Percentiles rank a stretch among this genome's conserved stretches.
Evolutionary conservation across 2,797 vertebrate genomes (phyloP).

Genomic region (Hybognathus amarus): DNA sequence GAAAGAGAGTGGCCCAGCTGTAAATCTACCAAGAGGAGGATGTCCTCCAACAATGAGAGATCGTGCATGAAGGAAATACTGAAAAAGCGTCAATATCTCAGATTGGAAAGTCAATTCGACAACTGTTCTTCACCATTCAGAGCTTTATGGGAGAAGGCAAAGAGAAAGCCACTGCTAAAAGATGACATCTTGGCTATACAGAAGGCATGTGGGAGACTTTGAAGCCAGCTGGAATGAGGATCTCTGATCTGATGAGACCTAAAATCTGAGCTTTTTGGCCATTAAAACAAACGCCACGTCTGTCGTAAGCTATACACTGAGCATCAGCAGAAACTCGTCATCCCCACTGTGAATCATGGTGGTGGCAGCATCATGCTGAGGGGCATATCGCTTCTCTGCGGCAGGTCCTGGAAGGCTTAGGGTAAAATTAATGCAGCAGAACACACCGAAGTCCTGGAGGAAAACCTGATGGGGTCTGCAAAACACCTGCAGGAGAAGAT

Average conservation of each 20-base stretch:
- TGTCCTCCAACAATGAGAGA: not conserved
- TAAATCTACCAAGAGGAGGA: not conserved
- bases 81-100: not conserved
- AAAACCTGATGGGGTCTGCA: not conserved
- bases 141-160: not conserved
- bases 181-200: conserved; percentile 1
- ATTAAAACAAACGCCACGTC: conserved; percentile 21
- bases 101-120: not conserved
- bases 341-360: conserved; percentile 24
- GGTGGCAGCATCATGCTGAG: conserved; percentile 28
- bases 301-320: conserved; percentile 10
- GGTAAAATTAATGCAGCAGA: conserved; percentile 28
- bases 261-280: conserved; percentile 22
- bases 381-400: conserved; percentile 18
- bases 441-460: conserved; percentile 7
- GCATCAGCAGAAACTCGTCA: conserved; percentile 23
- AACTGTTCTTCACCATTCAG: not conserved
- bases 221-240: conserved; percentile 21
- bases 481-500: conserved; percentile 7
- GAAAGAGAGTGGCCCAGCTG: not conserved
- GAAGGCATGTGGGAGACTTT: conserved; percentile 23
- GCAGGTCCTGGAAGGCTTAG: conserved; percentile 5
- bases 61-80: not conserved
- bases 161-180: not conserved
- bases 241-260: conserved; percentile 25